Evolutionary conservation across 2,888 invertebrate genomes (phyloP).

Genomic region (Heliconius sara): DNA sequence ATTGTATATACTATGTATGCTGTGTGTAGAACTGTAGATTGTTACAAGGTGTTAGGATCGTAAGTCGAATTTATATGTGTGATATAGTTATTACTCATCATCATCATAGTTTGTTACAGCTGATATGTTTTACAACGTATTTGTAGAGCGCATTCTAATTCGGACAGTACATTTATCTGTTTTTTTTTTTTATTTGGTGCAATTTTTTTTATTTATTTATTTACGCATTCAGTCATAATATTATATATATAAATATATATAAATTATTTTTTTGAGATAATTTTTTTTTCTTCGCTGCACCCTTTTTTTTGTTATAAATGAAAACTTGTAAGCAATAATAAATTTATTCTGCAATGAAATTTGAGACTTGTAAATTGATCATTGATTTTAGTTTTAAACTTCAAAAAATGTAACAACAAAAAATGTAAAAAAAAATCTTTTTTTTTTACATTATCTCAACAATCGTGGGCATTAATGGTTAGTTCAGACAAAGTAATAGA

Average conservation of each 20-base stretch:
- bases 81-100: slow-evolving; percentile 24
- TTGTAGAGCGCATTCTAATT: background rate
- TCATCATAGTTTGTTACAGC: slow-evolving; percentile 7
- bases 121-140: background rate
- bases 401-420: background rate
- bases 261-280: slow-evolving; percentile 6
- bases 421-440: background rate
- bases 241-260: background rate
- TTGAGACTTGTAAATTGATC: background rate
- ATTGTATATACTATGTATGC: slow-evolving; percentile 82
- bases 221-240: background rate
- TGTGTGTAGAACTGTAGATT: slow-evolving; percentile 77
- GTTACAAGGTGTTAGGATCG: slow-evolving; percentile 71
- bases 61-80: slow-evolving; percentile 57
- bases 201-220: slow-evolving; percentile 6
- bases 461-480: background rate
- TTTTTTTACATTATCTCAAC: background rate
- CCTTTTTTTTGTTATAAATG: background rate
- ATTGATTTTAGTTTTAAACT: background rate
- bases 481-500: background rate
- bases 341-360: slow-evolving; percentile 14
- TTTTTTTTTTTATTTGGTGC: background rate
- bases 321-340: background rate
- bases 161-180: no score
- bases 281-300: background rate